Evolutionary conservation across 2,797 vertebrate species (phyloP), one percentile per base, ranked within the genome.

Genomic region (Acipenser oxyrinchus): DNA sequence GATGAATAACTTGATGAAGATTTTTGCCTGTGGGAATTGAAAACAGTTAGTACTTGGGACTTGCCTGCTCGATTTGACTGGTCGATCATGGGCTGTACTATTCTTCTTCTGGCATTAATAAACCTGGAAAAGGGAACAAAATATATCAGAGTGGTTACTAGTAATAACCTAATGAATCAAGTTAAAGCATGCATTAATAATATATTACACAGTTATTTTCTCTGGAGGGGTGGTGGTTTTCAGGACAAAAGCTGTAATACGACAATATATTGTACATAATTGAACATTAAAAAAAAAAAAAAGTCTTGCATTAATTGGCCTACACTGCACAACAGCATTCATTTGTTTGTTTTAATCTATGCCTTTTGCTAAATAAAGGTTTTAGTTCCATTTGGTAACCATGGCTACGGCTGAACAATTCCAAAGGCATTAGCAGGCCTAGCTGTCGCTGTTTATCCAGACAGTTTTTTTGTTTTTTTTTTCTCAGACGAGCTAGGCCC

Each of bases 51-150:
- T n/a, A 55, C 12, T 50, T 59, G 48, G 13, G 53, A 84, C 92
- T 97, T 95, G 95, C 96, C 96, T 98, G 96, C 96, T 97, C 96
- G 95, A 93, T 99, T 99, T 82, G 97, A 99, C 93, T 99, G 97
- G 92, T 99, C 97, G 79, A 99, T 99, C 96, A 99, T 99, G 85
- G 96, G 96, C 90, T 99, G 96, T 87, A 99, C 97, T 98, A 99
- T 99, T 94, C 97, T 96, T 95, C 97, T 98, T 83, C 97, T 94
- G 91, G 97, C 97, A 67, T 99, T 99, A 90, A 99, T 99, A 89
- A 99, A 99, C 97, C 97, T 99, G 92, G 75, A 86, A 90, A 67
- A 88, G 82, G 91, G 81, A 76, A 81, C 75, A 77, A 68, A 53
- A 3, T 60, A 37, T 37, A 37, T 37, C 37, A 37, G 37, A 37